phyloP scores from a whole-genome alignment of 1,140 invertebrate species.

The Drosophila busckii region DNA sequence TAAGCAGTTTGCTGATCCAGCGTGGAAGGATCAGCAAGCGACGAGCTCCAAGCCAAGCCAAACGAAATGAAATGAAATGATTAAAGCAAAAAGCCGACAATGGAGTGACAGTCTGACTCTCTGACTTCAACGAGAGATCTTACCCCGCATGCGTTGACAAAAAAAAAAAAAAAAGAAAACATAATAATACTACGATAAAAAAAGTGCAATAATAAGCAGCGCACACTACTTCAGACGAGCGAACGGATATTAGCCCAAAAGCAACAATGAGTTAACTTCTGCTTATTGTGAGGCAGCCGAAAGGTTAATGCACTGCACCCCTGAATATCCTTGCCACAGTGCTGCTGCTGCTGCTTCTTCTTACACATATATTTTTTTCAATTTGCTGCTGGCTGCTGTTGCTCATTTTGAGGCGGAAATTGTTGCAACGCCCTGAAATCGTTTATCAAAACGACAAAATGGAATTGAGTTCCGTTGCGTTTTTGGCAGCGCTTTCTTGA shows the following conservation, averaged over 20 bases:
- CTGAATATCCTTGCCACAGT: slow-evolving; percentile 26
- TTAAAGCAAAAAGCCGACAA: slow-evolving; percentile 70
- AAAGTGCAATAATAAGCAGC: slow-evolving; percentile 17
- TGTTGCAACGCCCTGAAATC: slow-evolving; percentile 76
- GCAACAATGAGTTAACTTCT: slow-evolving; percentile 23
- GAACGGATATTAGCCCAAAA: slow-evolving; percentile 47
- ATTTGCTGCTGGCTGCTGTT: slow-evolving; percentile 58
- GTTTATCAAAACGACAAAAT: slow-evolving; percentile 78
- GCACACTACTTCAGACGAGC: slow-evolving; percentile 2
- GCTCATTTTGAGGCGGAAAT: slow-evolving; percentile 73
- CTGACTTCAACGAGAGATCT: slow-evolving; percentile 44
- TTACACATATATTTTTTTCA: slow-evolving; percentile 50
- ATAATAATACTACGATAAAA: slow-evolving; percentile 17
- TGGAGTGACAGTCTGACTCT: slow-evolving; percentile 51
- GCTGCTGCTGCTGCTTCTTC: no score
- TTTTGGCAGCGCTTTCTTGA: slow-evolving; percentile 22
- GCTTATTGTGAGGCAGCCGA: slow-evolving; percentile 22
- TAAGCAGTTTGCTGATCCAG: slow-evolving; percentile 59
- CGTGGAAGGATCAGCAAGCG: slow-evolving; percentile 57
- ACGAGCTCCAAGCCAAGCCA: slow-evolving; percentile 27
- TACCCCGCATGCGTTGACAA: slow-evolving; percentile 49
- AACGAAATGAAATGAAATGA: slow-evolving; percentile 67
- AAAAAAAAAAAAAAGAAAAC: slow-evolving; percentile 6
- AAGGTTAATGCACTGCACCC: slow-evolving; percentile 63
- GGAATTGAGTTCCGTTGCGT: slow-evolving; percentile 70